Evolutionary conservation across 23 tunicate genomes (phyloP), one percentile per base, ranked within the genome.

Genomic region (Clavelina lepadiformis): DNA sequence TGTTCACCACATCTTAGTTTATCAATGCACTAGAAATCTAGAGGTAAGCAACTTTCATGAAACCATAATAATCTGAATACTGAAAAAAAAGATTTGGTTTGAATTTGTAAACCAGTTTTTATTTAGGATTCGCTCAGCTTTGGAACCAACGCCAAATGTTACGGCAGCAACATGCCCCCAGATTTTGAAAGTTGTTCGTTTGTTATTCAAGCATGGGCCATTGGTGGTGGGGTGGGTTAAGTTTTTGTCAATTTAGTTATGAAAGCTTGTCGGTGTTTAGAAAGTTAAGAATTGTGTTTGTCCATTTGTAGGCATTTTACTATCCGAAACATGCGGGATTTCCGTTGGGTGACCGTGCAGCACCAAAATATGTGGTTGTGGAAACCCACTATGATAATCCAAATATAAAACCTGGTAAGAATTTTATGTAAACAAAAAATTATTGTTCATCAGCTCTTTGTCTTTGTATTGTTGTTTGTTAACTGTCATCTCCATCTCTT

Each of bases 341-440:
- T 18, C 45, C 68, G 7, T 15, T 75, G 31, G 71, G 80, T 0
- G 80, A 33, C 1, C 49, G 63, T 2, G 58, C 28, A 0, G 33
- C 67, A 3, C 71, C 71, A 0, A 47, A 20, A 46, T 75, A 75
- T 75, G 61, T 75, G 4, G 35, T 46, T n/a, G 4, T 51, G 34
- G 80, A 75, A 62, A 75, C 80, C 5, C 80, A 75, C 53, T 75
- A 75, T 34, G 80, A 75, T 47, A 75, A 75, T 50, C 80, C 80
- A 34, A 63, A 30, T 26, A 13, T 31, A 6, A 30, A 24, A 15
- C 20, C 70, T n/a, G 80, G 80, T 75, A 61, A 21, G 24, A n/a
- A n/a, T n/a, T n/a, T n/a, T n/a, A n/a, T n/a, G 51, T n/a, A 0
- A 19, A n/a, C n/a, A n/a, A n/a, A n/a, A n/a, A n/a, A n/a, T n/a